Base-by-base conservation (phyloP, 2,797 vertebrate species). In the Lepilemur ruficaudatus region DNA sequence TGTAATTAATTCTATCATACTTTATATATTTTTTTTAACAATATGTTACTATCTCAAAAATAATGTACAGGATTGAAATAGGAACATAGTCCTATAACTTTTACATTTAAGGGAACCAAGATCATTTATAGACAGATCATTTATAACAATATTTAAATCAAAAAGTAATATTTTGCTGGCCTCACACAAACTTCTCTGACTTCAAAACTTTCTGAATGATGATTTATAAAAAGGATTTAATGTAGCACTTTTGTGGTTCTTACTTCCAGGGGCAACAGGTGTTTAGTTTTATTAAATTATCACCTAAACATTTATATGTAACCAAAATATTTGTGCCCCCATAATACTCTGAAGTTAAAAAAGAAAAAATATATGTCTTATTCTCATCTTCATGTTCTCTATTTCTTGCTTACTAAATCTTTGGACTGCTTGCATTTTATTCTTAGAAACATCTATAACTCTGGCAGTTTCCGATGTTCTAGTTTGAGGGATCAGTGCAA, bases 1-100 rank as follows among this genome's bases (percentile, higher is more conserved):
- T 17, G 4, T 84, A 87, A 85, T 92, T 96, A 95, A 87, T 82
- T 85, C 8, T 65, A 63, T 38, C 20, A 84, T 82, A 69, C 23
- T 69, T 59, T 28, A 57, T 57, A 13, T 41, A 10, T 59, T 84
- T 81, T 95, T 65, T 48, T 12, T 86, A 63, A 57, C 5, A 70
- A 48, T 57, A 22, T 43, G 1, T 46, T 78, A 35, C 15, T 69
- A 61, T 89, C 32, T 88, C 59, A 91, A 84, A 85, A 84, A 55
- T 28, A 92, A 59, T 17, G 30, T 76, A 65, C 0, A 48, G 5
- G 85, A 69, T 38, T 79, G 30, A 82, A 61, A 72, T 76, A 80
- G 15, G 6, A 48, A 93, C 55, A 1, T 0, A 81, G 28, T 18
- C 10, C 9, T 83, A 61, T 38, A 96, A 73, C 17, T 81, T 59